A percentile compares a stretch with the other conserved stretches of the same genome.
Conservation (phyloP, 2,113 vertebrate genomes). For the Sinocyclocheilus anshuiensis region DNA sequence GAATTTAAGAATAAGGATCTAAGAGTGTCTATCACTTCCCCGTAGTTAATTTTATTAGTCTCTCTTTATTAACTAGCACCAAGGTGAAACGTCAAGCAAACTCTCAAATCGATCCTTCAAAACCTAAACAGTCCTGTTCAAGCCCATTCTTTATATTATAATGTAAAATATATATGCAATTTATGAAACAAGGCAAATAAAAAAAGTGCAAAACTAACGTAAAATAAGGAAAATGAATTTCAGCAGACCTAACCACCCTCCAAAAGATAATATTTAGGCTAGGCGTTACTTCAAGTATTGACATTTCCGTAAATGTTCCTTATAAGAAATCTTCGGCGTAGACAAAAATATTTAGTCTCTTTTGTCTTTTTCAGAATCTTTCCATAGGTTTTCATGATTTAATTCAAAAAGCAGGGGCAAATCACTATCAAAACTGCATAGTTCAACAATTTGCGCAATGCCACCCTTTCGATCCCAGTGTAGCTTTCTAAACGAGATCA, state of each 20-base stretch:
- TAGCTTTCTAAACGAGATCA: neutral
- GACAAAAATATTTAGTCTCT: too few species aligned
- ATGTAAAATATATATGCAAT: constrained; percentile 23
- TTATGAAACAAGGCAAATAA: constrained; percentile 25
- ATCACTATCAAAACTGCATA: constrained; percentile 75
- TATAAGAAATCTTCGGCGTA: constrained; percentile 56
- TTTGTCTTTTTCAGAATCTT: neutral
- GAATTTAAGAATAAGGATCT: neutral
- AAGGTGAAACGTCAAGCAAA: constrained; percentile 34
- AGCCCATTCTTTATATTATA: neutral
- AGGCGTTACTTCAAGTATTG: constrained; percentile 51
- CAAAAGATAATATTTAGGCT: constrained; percentile 55
- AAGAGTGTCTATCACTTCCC: neutral
- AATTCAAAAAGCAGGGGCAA: constrained; percentile 55
- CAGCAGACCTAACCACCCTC: constrained; percentile 65
- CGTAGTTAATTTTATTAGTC: neutral
- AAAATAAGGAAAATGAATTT: constrained; percentile 54
- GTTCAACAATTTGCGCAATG: constrained; percentile 63
- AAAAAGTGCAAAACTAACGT: constrained; percentile 34
- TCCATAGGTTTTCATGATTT: neutral
- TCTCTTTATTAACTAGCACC: constrained; percentile 46
- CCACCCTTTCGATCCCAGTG: constrained; percentile 12
- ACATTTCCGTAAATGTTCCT: constrained; percentile 16
- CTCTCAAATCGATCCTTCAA: neutral
- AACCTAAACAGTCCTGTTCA: constrained; percentile 29